phyloP scores from a whole-genome alignment of 2,113 vertebrate species.

The Ceyx melanurus region DNA sequence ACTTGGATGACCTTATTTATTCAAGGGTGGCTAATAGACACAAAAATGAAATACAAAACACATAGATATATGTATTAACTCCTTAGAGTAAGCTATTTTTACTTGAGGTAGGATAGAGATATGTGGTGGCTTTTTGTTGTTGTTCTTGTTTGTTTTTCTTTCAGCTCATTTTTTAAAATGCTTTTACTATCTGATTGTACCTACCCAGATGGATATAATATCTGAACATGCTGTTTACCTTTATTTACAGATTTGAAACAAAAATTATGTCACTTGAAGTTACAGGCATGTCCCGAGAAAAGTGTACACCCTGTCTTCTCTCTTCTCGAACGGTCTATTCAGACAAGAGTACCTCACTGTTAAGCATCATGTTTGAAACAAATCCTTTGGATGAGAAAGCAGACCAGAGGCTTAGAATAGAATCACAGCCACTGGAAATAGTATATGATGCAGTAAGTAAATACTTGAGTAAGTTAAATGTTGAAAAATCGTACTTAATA shows the following conservation, averaged over 20 bases:
- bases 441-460: slow-evolving; percentile 94
- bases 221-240: neutral
- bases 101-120: neutral
- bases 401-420: slow-evolving; percentile 87
- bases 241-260: slow-evolving; percentile 82
- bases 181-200: neutral
- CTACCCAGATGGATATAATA: neutral
- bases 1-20: neutral
- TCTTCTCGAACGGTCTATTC: slow-evolving; percentile 82
- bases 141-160: neutral
- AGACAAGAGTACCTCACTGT: slow-evolving; percentile 76
- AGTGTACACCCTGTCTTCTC: slow-evolving; percentile 81
- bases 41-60: neutral
- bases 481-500: neutral
- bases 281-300: slow-evolving; percentile 79
- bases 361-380: slow-evolving; percentile 91
- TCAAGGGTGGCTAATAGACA: neutral
- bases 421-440: slow-evolving; percentile 93
- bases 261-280: slow-evolving; percentile 88
- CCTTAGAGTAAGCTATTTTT: neutral
- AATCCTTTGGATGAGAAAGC: slow-evolving; percentile 89
- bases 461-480: neutral
- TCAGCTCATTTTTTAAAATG: neutral
- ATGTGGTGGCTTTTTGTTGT: neutral
- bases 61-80: neutral